phyloP scores from a whole-genome alignment of 2,888 invertebrate species.

The Melangyna quadrimaculata region DNA sequence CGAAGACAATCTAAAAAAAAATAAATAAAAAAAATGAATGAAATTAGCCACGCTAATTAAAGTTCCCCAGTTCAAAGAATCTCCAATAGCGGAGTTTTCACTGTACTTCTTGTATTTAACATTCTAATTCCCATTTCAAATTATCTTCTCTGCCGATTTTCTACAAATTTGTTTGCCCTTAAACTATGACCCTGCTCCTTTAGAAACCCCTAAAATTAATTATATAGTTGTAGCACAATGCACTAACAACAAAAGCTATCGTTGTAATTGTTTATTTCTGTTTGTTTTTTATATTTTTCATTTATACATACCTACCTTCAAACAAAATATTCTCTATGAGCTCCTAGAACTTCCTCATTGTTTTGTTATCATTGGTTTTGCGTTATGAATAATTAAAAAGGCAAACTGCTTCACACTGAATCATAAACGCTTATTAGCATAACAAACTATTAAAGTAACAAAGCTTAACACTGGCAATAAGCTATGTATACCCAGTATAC shows the following conservation, averaged over 20 bases:
- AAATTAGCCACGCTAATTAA: too few relatives aligned
- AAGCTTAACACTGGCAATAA: slow-evolving; percentile 3
- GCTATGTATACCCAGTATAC: background rate
- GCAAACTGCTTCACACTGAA: slow-evolving; percentile 9
- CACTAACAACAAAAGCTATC: background rate
- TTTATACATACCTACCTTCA: background rate
- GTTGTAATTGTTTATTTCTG: background rate
- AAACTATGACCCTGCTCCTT: background rate
- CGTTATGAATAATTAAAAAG: slow-evolving; percentile 55
- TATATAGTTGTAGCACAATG: background rate
- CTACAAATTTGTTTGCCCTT: background rate
- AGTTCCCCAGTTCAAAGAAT: too few relatives aligned
- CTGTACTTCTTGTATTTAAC: background rate
- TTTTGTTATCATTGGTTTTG: slow-evolving; percentile 45
- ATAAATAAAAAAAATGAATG: too few relatives aligned
- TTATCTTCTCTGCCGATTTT: background rate
- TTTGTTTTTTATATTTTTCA: background rate
- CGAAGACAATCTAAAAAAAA: too few relatives aligned
- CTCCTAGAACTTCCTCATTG: slow-evolving; percentile 54
- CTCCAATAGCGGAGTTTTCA: too few relatives aligned
- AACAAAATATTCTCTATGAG: slow-evolving; percentile 2
- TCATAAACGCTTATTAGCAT: slow-evolving; percentile 35
- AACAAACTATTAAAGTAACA: slow-evolving; percentile 38
- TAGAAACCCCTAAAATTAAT: background rate
- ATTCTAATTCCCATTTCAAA: background rate